Conservation (phyloP, 2,113 vertebrate species). For the Anarhynchus alexandrinus region DNA sequence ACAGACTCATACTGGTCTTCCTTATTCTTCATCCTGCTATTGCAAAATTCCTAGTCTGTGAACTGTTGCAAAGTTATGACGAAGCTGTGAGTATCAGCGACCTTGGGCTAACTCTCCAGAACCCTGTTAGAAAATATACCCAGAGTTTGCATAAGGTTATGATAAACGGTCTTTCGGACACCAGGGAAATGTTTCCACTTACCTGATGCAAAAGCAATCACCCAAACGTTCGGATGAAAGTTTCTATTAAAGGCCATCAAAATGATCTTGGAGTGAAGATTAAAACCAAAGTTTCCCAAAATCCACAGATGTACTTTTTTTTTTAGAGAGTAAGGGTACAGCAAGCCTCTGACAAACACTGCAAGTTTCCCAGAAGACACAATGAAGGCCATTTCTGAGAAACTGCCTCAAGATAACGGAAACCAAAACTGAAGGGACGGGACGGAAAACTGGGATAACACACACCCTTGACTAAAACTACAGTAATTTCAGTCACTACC, state of each 20-base stretch:
- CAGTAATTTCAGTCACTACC: not conserved
- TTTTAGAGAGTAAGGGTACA: not conserved
- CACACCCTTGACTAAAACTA: not conserved
- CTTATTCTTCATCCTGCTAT: not conserved
- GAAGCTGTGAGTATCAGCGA: not conserved
- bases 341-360: not conserved
- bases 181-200: not conserved
- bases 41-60: not conserved
- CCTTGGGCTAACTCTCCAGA: not conserved
- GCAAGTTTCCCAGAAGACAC: not conserved
- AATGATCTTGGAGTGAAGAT: not conserved
- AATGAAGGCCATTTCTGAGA: not conserved
- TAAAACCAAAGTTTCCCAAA: not conserved
- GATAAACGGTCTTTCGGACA: not conserved
- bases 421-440: not conserved
- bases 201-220: not conserved
- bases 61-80: not conserved
- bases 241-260: not conserved
- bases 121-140: not conserved
- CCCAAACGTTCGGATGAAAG: not conserved
- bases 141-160: not conserved
- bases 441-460: not conserved
- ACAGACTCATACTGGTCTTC: not conserved
- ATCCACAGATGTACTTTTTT: not conserved
- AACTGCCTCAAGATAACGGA: not conserved